Base-by-base conservation (phyloP, 2,888 invertebrate species). In the Dynastes maya region DNA sequence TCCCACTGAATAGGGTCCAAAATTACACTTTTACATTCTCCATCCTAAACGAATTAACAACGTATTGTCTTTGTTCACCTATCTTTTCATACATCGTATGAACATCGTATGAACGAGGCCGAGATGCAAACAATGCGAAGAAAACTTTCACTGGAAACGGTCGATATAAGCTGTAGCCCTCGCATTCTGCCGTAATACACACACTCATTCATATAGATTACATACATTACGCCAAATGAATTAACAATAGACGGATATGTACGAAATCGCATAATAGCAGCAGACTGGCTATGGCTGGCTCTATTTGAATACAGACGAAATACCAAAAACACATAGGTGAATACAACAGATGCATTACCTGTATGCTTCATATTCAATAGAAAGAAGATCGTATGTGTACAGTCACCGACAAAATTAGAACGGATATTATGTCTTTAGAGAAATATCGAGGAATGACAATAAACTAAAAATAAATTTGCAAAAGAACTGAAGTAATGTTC, bases 121-220 rank as follows among this genome's bases (percentile, higher is more conserved):
- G 32, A 32, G 13, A 51, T n/a, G 32, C 32, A 53, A 53, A 70
- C 70, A 70, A 70, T 70, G 53, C 32, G 11, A 70, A 70, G 16
- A 53, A 53, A 70, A 70, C 70, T 70, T 70, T 70, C 70, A 53
- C 70, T 70, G 53, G 29, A 70, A 68, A 53, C 51, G 29, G 70
- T 32, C 9, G 37, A 70, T 70, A 16, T 70, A 70, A 53, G 32
- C 53, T 32, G 53, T 32, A 22, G 5, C 49, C 16, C 40, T 11
- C 45, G 45, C 11, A 45, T 45, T 45, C 45, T 22, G 6, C 16
- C 55, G 55, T 58, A 58, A 22, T 22, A 5, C 55, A 16, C 22
- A 22, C 55, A 22, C n/a, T 27, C 63, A 22, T 61, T 29, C 27
- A 63, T 13, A 32, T 63, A 63, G 9, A 13, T 63, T 63, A 11